Percentiles rank a stretch among this genome's conserved stretches.
Conservation (phyloP, 1,140 invertebrate species). For the Geopemphigus sp. region DNA sequence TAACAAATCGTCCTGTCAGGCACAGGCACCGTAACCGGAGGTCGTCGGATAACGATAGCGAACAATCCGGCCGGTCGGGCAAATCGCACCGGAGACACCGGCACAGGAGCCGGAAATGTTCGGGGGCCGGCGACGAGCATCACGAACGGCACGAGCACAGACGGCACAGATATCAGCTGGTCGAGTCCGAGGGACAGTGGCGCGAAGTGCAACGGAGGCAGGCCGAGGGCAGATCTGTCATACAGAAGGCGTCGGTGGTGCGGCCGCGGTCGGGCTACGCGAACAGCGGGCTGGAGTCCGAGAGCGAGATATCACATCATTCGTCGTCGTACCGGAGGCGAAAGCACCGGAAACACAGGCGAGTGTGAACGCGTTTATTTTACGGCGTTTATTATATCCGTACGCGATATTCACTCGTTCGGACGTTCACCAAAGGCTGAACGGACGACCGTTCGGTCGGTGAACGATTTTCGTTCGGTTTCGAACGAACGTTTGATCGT, state of each 20-base stretch:
- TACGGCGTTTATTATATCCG: too few species aligned
- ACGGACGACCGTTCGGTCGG: too few species aligned
- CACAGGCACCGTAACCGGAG: slow-evolving; percentile 73
- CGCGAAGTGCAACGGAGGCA: slow-evolving; percentile 76
- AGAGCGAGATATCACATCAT: slow-evolving; percentile 57
- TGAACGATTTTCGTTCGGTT: too few species aligned
- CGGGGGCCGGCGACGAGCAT: slow-evolving; percentile 22
- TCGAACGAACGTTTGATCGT: too few species aligned
- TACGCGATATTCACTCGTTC: too few species aligned
- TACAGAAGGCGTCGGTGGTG: slow-evolving; percentile 68
- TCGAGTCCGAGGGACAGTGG: slow-evolving; percentile 86
- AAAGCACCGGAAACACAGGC: slow-evolving; percentile 69
- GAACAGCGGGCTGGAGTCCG: slow-evolving; percentile 59
- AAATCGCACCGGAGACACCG: slow-evolving; percentile 48
- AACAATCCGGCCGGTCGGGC: slow-evolving; percentile 76
- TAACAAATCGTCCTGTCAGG: too few species aligned
- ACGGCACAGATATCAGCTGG: slow-evolving; percentile 63
- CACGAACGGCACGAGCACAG: slow-evolving; percentile 21
- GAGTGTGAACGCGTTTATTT: neutral
- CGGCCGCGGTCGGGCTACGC: slow-evolving; percentile 55
- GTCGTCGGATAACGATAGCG: slow-evolving; percentile 84
- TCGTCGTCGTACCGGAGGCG: slow-evolving; percentile 59
- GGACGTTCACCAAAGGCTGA: too few species aligned
- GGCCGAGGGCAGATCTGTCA: slow-evolving; percentile 61
- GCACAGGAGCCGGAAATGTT: slow-evolving; percentile 47